These are phyloP conservation scores for Pogoniulus pusillus DNA, from an alignment of 2,797 vertebrate genomes.

Conservation along the genomic window DNA sequence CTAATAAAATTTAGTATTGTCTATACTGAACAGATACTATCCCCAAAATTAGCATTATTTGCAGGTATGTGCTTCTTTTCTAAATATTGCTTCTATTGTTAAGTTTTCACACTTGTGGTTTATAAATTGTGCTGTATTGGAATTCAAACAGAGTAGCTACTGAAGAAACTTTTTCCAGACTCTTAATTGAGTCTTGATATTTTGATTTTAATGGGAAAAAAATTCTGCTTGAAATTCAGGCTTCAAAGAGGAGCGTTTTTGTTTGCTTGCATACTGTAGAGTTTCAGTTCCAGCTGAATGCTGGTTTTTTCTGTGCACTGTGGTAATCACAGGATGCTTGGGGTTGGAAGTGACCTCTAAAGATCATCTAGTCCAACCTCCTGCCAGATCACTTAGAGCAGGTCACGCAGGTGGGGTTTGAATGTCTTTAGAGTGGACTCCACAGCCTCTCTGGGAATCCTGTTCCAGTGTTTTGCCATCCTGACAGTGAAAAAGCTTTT, in stretches of 20 bases:
- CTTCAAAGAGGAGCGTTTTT: neutral
- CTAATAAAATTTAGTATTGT: neutral
- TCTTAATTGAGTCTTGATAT: neutral
- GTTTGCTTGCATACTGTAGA: neutral
- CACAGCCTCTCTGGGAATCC: too few species aligned
- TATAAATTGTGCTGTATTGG: neutral
- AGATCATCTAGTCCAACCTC: too few species aligned
- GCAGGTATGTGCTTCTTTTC: neutral
- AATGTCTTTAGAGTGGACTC: too few species aligned
- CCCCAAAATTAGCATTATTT: neutral
- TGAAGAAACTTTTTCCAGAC: neutral
- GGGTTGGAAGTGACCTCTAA: too few species aligned
- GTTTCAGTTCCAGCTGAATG: neutral
- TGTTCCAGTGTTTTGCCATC: too few species aligned
- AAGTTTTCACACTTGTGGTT: neutral
- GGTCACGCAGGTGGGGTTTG: too few species aligned
- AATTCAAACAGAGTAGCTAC: neutral
- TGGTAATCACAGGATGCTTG: neutral
- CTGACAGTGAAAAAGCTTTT: too few species aligned
- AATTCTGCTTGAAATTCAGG: neutral
- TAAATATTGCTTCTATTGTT: neutral
- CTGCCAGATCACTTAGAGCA: too few species aligned
- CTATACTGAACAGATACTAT: neutral
- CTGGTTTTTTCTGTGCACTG: neutral
- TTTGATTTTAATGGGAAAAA: neutral